phyloP scores from a whole-genome alignment of 2,113 vertebrate species.

The Mastomys coucha region DNA sequence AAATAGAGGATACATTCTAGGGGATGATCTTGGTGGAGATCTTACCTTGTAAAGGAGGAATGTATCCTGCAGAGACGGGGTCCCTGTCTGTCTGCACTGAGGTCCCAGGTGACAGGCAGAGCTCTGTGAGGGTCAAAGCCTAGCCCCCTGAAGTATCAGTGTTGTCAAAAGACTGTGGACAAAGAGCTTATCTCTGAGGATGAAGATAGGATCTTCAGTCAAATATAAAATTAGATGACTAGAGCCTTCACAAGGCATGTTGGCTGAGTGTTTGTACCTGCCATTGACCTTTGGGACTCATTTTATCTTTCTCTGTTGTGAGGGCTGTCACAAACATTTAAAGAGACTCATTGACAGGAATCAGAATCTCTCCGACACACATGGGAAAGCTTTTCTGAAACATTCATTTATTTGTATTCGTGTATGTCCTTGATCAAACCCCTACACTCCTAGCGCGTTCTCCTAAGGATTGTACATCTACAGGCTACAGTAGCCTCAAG shows the following conservation, averaged over 20 bases:
- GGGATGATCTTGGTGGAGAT: background rate
- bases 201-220: background rate
- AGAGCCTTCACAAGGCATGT: background rate
- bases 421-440: background rate
- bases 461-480: background rate
- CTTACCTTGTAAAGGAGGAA: background rate
- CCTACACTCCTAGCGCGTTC: background rate
- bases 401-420: background rate
- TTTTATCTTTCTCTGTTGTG: background rate
- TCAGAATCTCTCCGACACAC: background rate
- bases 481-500: background rate
- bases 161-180: background rate
- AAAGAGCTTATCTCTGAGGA: background rate
- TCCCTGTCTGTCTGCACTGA: background rate
- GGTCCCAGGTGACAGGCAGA: background rate
- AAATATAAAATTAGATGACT: background rate
- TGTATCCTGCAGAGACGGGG: too few species aligned
- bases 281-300: background rate
- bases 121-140: background rate
- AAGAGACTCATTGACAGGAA: background rate
- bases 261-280: background rate
- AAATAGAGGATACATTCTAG: background rate
- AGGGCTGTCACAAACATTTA: background rate
- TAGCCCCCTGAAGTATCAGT: background rate
- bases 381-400: background rate